Conservation (phyloP, 2,113 vertebrate species). For the Otus sunia region DNA sequence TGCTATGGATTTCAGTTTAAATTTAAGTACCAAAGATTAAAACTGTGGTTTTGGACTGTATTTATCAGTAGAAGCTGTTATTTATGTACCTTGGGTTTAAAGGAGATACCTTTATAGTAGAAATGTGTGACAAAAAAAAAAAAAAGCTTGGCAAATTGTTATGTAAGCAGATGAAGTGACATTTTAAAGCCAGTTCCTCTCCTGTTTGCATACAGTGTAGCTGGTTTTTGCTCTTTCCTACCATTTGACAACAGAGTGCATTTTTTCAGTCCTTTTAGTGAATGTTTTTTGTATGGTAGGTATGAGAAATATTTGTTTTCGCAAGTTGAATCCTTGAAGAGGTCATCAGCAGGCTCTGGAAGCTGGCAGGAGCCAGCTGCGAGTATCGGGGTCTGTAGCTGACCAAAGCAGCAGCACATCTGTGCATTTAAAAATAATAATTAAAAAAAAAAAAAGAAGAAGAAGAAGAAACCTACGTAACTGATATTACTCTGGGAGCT, state of each 20-base stretch:
- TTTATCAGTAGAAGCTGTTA: background rate
- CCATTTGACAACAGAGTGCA: background rate
- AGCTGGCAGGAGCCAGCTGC: background rate
- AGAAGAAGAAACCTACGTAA: background rate
- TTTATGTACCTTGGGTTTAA: background rate
- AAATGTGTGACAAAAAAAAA: background rate
- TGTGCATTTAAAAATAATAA: background rate
- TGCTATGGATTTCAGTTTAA: background rate
- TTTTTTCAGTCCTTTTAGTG: background rate
- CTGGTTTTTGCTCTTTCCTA: background rate
- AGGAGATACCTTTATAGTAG: background rate
- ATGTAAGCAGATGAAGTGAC: constrained; percentile 17
- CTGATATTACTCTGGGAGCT: background rate
- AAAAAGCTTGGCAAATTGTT: background rate
- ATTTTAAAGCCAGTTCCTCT: constrained; percentile 11
- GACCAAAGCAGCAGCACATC: background rate
- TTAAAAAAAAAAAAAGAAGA: background rate
- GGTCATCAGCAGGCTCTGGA: background rate
- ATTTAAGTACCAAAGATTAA: background rate
- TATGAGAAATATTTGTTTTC: background rate
- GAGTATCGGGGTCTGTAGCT: background rate
- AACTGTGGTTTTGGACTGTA: background rate
- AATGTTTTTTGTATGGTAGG: background rate
- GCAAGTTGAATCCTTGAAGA: background rate
- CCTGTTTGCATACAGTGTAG: background rate